Percentiles rank a stretch among this genome's conserved stretches.
Evolutionary conservation across 2,113 vertebrate species (phyloP).

Genomic region (Herpetotheres cachinnans): DNA sequence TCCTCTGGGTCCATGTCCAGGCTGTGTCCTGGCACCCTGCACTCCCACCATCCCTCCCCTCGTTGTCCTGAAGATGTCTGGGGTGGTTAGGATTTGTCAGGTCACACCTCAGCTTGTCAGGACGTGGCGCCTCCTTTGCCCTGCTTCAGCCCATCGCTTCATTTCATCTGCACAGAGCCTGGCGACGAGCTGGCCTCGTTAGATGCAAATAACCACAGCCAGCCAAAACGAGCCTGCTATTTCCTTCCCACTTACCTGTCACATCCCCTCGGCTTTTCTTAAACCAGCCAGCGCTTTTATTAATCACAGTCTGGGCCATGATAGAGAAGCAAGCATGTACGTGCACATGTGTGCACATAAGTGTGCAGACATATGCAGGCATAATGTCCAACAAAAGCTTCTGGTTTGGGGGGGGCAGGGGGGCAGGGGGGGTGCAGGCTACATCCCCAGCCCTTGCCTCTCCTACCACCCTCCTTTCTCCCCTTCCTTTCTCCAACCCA

Average conservation of each 20-base stretch:
- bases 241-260: conserved; percentile 53
- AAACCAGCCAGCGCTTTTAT: background rate
- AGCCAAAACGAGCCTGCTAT: background rate
- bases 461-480: background rate
- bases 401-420: background rate
- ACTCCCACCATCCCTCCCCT: background rate
- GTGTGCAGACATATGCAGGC: rapidly evolving
- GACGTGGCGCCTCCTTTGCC: conserved; percentile 74
- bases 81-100: conserved; percentile 78
- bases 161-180: conserved; percentile 71
- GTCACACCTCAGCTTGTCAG: conserved; percentile 84
- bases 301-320: background rate
- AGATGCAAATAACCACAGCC: background rate
- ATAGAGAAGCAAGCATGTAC: background rate
- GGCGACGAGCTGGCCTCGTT: conserved; percentile 53
- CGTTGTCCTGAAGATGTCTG: conserved; percentile 67
- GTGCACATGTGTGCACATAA: rapidly evolving
- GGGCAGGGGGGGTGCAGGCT: background rate
- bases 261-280: background rate
- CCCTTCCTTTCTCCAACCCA: rapidly evolving
- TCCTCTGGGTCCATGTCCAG: background rate
- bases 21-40: background rate
- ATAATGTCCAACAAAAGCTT: background rate
- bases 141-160: conserved; percentile 70
- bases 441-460: background rate